Base-by-base conservation (phyloP, 2,888 invertebrate genomes). In the Plagodis pulveraria region DNA sequence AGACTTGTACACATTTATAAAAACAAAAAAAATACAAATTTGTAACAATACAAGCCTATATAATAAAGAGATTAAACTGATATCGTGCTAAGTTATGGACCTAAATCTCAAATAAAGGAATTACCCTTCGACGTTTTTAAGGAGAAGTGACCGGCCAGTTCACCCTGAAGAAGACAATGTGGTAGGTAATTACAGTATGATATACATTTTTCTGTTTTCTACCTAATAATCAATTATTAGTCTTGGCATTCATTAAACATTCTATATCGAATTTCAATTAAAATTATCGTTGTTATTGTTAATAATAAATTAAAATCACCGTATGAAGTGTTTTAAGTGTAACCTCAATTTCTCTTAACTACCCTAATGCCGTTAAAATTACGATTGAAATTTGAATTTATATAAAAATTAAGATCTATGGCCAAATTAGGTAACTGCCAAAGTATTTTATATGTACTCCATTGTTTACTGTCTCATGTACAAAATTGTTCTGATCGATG, bases 361-460 rank as follows among this genome's bases (percentile, higher is more conserved):
- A 48, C 48, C 41, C 42, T 40, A 22, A 22, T 54, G 43, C 46
- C 36, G 55, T 55, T 0, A 56, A 50, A n/a, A n/a, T 57, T 56
- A 42, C 42, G 43, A 22, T 50, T 22, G 35, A 62, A 58, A 60
- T 63, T 73, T 66, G 43, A 69, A 70, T 67, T 71, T 70, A 61
- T 64, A 66, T 75, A 67, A 70, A 69, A 22, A 69, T 69, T 72
- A 77, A 74, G 74, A 77, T 63, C 48, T 78, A 79, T 81, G 78
- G 86, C 87, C 87, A 88, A 89, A 85, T 80, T 73, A 73, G 66
- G 71, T 76, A 74, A 87, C 87, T 89, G 90, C 90, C 88, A 86
- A 82, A 22, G 84, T 76, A 80, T 80, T 84, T 78, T 82, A 76
- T 65, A 76, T 72, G 66, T 69, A 68, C 66, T 67, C 58, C 59